Evolutionary conservation across 2,113 vertebrate genomes (phyloP), one percentile per base, ranked within the genome.

Genomic region (Myxocyprinus asiaticus): DNA sequence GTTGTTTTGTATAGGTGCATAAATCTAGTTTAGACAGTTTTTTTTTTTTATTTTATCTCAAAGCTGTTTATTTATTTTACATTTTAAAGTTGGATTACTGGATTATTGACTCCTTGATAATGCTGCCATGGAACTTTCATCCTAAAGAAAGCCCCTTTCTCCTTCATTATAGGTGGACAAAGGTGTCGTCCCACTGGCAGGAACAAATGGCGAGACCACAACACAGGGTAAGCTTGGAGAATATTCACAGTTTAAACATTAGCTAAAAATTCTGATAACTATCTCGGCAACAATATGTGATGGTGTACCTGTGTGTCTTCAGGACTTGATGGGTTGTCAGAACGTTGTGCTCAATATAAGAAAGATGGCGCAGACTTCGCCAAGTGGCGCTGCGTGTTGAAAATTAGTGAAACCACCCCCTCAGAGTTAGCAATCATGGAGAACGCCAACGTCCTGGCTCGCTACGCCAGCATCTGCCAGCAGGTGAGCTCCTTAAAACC

Each of bases 391-490:
- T 90, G 87, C 0, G 97, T 99, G 74, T 90, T 99, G 88, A 99
- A 98, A 89, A 99, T 99, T 90, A 94, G 94, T 0, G 95, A 97
- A 12, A 93, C 94, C 84, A 98, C 97, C 0, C 97, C 97, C 6
- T 98, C 97, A 0, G 76, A 95, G 0, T 92, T 99, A 0, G 95
- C 97, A 81, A 97, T 99, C 91, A 88, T 93, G 87, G 97, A 99
- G 92, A 99, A 99, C 0, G 97, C 97, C 81, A 99, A 97, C 0
- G 97, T 99, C n/a, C 89, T 98, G 88, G 97, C 97, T 3, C 94
- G 97, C 84, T 99, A 99, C 0, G 97, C 97, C 82, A 98, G 97
- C 90, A 98, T 99, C 93, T 99, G 97, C 91, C 97, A 99, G 93
- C 97, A 98, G 96, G 97, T 98, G 51, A 63, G 50, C 22, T 64